Base-by-base conservation (phyloP, 2,797 vertebrate genomes). In the Chaenodraco wilsoni region DNA sequence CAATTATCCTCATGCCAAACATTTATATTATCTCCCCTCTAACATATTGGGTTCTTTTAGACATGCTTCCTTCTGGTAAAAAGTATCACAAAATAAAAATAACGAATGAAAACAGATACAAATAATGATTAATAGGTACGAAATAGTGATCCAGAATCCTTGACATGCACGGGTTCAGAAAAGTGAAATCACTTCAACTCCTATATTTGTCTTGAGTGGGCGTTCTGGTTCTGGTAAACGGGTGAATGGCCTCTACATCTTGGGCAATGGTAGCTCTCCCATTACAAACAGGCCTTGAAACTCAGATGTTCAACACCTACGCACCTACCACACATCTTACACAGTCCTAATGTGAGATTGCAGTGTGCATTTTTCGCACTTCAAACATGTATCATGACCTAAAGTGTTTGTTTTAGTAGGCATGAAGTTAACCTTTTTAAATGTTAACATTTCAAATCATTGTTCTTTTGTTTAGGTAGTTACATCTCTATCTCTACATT, bases 241-340 rank as follows among this genome's bases (percentile, higher is more conserved):
- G 89, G 87, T 92, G 86, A 92, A 90, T 78, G 81, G 73, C 87
- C 87, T 86, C 60, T 9, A 62, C 17, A 48, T 88, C 79, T 89
- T 91, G 78, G 65, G 84, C 89, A 91, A 91, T 87, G 74, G 46
- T 83, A 75, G 68, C 70, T 79, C 87, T 67, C 56, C 44, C 72
- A 62, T 81, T 66, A 82, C 87, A 91, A 89, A 91, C 81, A 78
- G 87, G 75, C 89, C 89, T 93, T 92, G 90, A 85, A 86, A 90
- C 82, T 68, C n/a, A n/a, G 55, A 87, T 76, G 73, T 77, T 76
- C 60, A 65, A 86, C 83, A 79, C 84, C 83, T 58, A 89, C 78
- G 69, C 83, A 70, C 2, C 21, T 21, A 21, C 14, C 48, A 54
- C 59, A 73, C 55, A 65, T 14, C 62, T 21, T 49, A 15, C 27